Evolutionary conservation across 2,888 invertebrate species (phyloP).

Genomic region (Lacanobia oleracea): DNA sequence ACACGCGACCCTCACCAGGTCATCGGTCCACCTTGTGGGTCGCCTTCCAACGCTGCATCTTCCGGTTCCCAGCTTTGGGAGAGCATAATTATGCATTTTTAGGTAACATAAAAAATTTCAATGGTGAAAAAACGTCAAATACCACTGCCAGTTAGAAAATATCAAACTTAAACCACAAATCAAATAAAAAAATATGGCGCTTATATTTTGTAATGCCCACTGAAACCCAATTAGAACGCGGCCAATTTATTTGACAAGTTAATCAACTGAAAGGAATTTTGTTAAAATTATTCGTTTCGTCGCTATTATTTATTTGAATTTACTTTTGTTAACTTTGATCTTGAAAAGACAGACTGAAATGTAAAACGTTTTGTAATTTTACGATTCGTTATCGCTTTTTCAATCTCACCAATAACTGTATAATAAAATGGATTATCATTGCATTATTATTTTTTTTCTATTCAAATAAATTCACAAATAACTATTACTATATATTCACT

Average conservation of each 20-base stretch:
- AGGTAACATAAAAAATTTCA: neutral
- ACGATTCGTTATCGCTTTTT: neutral
- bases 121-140: neutral
- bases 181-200: neutral
- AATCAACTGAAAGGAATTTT: constrained; percentile 26
- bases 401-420: neutral
- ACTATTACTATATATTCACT: too few relatives aligned
- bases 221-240: constrained; percentile 30
- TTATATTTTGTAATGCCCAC: neutral
- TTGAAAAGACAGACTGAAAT: neutral
- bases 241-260: constrained; percentile 38
- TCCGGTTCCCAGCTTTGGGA: neutral
- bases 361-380: neutral
- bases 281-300: constrained; percentile 13
- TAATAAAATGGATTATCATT: too few relatives aligned
- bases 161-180: neutral
- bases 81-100: neutral
- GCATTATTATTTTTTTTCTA: too few relatives aligned
- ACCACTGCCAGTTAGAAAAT: neutral
- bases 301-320: neutral
- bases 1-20: too few relatives aligned
- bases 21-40: too few relatives aligned
- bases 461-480: too few relatives aligned
- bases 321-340: neutral
- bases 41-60: too few relatives aligned